Percentiles rank a stretch among this genome's conserved stretches.
Evolutionary conservation across 2,113 vertebrate genomes (phyloP).

Genomic region (Xerus inauris): DNA sequence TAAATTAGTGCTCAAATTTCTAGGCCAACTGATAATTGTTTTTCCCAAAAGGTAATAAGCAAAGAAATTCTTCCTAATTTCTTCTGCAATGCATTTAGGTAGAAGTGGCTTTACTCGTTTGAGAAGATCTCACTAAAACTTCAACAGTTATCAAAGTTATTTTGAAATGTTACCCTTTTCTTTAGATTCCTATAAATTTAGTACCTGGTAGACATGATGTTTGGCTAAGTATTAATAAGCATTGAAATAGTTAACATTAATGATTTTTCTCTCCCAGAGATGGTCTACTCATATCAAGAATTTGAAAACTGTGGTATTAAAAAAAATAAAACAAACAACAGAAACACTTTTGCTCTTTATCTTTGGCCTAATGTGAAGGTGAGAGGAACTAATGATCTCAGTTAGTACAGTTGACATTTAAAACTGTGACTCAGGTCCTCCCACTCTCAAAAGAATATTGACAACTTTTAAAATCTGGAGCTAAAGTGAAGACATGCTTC

Average conservation of each 20-base stretch:
- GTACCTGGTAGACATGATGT: constrained; percentile 1
- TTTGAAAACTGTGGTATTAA: constrained; percentile 54
- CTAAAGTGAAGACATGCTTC: constrained; percentile 54
- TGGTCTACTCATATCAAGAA: constrained; percentile 62
- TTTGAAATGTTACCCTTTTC: constrained; percentile 52
- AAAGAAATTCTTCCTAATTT: constrained; percentile 27
- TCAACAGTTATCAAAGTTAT: constrained; percentile 22
- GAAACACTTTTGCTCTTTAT: constrained; percentile 60
- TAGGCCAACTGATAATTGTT: constrained; percentile 38
- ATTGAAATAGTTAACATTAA: constrained; percentile 32
- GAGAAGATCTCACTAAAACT: constrained; percentile 18
- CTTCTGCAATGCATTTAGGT: constrained; percentile 19
- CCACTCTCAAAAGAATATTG: constrained; percentile 72
- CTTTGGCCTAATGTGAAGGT: constrained; percentile 73
- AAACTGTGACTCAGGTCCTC: constrained; percentile 74
- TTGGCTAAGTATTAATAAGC: constrained; percentile 47
- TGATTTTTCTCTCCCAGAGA: constrained; percentile 46
- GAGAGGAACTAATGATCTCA: constrained; percentile 73
- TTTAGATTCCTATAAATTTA: constrained; percentile 27
- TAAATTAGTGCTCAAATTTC: constrained; percentile 44
- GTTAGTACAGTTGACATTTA: constrained; percentile 74
- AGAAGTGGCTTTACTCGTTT: constrained; percentile 38
- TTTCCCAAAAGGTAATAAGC: constrained; percentile 50
- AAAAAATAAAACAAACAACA: constrained; percentile 42
- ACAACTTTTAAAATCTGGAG: constrained; percentile 66